phyloP scores from a whole-genome alignment of 2,888 invertebrate genomes.

The Liposcelis brunnea region DNA sequence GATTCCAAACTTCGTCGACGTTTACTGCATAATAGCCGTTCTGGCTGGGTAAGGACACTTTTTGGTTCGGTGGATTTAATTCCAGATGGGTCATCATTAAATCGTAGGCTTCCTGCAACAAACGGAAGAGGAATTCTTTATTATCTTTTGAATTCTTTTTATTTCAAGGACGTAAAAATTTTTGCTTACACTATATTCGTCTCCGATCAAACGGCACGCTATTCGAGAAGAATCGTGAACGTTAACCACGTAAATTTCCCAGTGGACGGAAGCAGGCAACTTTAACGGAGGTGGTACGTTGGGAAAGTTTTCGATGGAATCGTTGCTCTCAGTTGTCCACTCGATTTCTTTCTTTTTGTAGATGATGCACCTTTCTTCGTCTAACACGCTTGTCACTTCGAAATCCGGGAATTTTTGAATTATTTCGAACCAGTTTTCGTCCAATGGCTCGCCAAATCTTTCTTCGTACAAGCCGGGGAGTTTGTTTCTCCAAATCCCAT shows the following conservation, averaged over 20 bases:
- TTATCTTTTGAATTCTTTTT: neutral
- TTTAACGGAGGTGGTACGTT: neutral
- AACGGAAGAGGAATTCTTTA: neutral
- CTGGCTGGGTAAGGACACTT: neutral
- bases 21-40: neutral
- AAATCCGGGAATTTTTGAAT: no score
- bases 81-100: neutral
- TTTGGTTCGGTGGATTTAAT: neutral
- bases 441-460: no score
- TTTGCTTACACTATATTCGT: neutral
- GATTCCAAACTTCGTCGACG: neutral
- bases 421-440: no score
- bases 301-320: neutral
- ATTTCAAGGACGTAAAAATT: neutral
- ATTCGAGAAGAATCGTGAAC: neutral
- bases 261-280: neutral
- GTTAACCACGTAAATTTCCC: neutral
- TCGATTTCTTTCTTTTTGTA: no score
- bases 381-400: no score
- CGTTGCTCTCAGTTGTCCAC: neutral
- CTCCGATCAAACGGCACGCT: neutral
- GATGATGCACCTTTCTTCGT: no score
- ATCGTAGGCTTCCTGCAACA: neutral
- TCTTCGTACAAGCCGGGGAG: no score
- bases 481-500: no score